These are phyloP conservation scores for Luscinia luscinia DNA, from an alignment of 2,797 vertebrate species.

Conservation along the genomic window DNA sequence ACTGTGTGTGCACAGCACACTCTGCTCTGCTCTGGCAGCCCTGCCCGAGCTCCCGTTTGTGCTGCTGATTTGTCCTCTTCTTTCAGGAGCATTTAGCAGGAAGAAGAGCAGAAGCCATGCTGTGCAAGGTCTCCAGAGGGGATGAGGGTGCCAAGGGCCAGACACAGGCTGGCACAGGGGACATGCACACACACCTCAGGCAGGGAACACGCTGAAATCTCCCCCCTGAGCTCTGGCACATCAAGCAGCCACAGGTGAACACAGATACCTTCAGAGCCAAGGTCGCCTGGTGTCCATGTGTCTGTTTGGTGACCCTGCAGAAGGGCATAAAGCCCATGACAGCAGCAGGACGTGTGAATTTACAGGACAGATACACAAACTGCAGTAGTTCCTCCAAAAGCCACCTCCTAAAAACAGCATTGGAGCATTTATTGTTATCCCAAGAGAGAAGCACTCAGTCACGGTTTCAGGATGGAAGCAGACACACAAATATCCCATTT, in stretches of 20 bases:
- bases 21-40: not conserved
- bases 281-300: not conserved
- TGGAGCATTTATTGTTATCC: not conserved
- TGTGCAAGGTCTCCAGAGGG: not conserved
- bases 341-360: not conserved
- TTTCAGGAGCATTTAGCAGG: not conserved
- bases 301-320: not conserved
- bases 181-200: not conserved
- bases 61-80: not conserved
- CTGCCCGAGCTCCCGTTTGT: no score
- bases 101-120: not conserved
- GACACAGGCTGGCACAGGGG: not conserved
- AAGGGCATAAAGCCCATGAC: not conserved
- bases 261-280: not conserved
- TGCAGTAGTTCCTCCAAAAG: not conserved
- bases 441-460: not conserved
- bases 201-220: not conserved
- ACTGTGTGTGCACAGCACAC: not conserved
- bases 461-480: not conserved
- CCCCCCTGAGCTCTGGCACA: not conserved
- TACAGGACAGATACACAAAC: not conserved
- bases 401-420: not conserved
- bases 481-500: not conserved
- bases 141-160: accelerated
- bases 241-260: not conserved